Conservation (phyloP, 2,888 invertebrate genomes). For the Thera obeliscata region DNA sequence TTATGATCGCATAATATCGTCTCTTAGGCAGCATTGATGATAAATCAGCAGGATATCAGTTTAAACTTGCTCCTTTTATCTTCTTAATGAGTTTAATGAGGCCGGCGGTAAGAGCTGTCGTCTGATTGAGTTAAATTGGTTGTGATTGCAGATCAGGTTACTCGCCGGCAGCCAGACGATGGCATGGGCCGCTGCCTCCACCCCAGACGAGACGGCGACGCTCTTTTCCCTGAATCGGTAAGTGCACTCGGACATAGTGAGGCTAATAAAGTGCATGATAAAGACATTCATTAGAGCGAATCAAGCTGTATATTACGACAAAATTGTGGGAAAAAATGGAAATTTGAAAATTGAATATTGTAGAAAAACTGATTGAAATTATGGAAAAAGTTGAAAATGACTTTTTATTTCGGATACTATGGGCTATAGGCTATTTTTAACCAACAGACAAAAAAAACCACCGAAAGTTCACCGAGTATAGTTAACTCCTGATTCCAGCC, state of each 20-base stretch:
- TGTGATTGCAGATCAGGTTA: slow-evolving; percentile 70
- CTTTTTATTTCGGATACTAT: too few species aligned
- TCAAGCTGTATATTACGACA: neutral
- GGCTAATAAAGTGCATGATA: neutral
- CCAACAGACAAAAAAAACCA: too few species aligned
- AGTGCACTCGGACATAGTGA: slow-evolving; percentile 11
- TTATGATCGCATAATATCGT: slow-evolving; percentile 14
- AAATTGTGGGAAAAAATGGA: neutral
- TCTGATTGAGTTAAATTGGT: slow-evolving; percentile 73
- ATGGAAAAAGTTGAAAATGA: too few species aligned
- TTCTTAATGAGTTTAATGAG: slow-evolving; percentile 40
- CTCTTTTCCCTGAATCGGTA: slow-evolving; percentile 35
- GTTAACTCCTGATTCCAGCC: too few species aligned
- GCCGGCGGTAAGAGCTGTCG: slow-evolving; percentile 31
- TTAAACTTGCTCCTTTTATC: slow-evolving; percentile 24
- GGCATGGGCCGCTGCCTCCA: slow-evolving; percentile 50
- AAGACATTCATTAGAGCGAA: neutral
- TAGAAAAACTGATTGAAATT: too few species aligned
- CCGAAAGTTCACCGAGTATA: too few species aligned
- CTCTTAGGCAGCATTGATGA: slow-evolving; percentile 6
- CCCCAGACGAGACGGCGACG: slow-evolving; percentile 54
- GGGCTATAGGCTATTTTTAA: too few species aligned
- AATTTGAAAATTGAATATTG: too few species aligned
- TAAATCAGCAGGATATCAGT: slow-evolving; percentile 33
- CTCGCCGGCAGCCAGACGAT: slow-evolving; percentile 52